These are phyloP conservation scores for Drymonia ruficornis DNA, from an alignment of 2,888 invertebrate genomes.

Conservation along the genomic window DNA sequence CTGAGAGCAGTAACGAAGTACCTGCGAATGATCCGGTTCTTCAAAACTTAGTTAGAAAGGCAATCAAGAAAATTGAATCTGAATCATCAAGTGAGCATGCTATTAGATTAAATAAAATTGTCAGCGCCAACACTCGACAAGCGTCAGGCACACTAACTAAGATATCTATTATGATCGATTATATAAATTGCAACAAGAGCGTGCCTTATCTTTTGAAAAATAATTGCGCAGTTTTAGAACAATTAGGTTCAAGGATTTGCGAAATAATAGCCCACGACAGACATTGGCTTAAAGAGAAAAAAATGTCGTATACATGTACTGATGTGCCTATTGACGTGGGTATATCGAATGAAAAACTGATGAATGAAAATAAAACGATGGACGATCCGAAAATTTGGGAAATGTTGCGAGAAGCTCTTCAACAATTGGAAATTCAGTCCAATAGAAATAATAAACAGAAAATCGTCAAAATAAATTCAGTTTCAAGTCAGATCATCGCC, in stretches of 20 bases:
- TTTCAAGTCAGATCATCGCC: conserved; percentile 78
- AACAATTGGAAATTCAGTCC: conserved; percentile 65
- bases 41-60: conserved; percentile 45
- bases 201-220: conserved; percentile 41
- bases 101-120: conserved; percentile 54
- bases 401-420: conserved; percentile 65
- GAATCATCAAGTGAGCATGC: conserved; percentile 51
- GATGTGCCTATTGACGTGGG: conserved; percentile 52
- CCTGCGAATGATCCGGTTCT: conserved; percentile 58
- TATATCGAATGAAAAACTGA: conserved; percentile 42
- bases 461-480: conserved; percentile 69
- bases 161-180: conserved; percentile 53
- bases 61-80: conserved; percentile 60
- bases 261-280: conserved; percentile 59
- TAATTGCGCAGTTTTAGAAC: conserved; percentile 54
- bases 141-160: conserved; percentile 59
- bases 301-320: conserved; percentile 58
- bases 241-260: conserved; percentile 59
- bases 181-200: conserved; percentile 60
- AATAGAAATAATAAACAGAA: conserved; percentile 60
- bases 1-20: conserved; percentile 41
- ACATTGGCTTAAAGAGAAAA: conserved; percentile 54
- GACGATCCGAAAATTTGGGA: conserved; percentile 54
- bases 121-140: conserved; percentile 55
- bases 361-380: conserved; percentile 29